Base-by-base conservation (phyloP, 2,113 vertebrate genomes). In the Athene noctua region DNA sequence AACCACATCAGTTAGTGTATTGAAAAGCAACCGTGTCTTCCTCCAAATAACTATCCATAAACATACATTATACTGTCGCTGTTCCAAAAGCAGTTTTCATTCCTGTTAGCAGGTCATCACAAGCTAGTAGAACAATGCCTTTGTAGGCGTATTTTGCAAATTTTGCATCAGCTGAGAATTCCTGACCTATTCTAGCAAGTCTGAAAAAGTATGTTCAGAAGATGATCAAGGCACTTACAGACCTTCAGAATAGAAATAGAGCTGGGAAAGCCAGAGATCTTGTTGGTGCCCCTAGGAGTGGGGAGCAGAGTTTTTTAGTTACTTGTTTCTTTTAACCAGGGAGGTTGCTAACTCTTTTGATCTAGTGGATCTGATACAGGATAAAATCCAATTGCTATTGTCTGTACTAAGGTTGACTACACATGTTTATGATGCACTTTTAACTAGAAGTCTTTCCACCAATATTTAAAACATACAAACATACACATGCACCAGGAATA, bases 401-500 rank as follows among this genome's bases (percentile, higher is more conserved):
- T 23, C 47, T 61, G 23, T 23, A 55, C 36, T 46, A 17, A 40
- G 34, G 34, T 9, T 52, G 21, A 80, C 15, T 61, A 63, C 25
- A 7, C 62, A 46, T 1, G 5, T 25, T 32, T 25, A 20, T 10
- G 0, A 3, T 4, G 29, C 12, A 16, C 58, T 74, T 85, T 51
- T 74, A 93, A 77, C 61, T 9, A 15, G 10, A 62, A 70, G 15
- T 29, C 25, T 29, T 90, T 70, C 59, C 51, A 77, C 8, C 0
- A 2, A 5, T 34, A 52, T 21, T 75, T 67, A 66, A 62, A 84
- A 40, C 21, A n/a, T 5, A 26, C 23, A 65, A 55, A 77, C 3
- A 15, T 6, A 32, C 4, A 59, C 22, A 32, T 0, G 0, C 10
- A 25, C 12, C 62, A 62, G 36, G 46, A 90, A 66, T 15, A 86